These are phyloP conservation scores for Sitta europaea DNA, from an alignment of 2,113 vertebrate genomes.

Conservation along the genomic window DNA sequence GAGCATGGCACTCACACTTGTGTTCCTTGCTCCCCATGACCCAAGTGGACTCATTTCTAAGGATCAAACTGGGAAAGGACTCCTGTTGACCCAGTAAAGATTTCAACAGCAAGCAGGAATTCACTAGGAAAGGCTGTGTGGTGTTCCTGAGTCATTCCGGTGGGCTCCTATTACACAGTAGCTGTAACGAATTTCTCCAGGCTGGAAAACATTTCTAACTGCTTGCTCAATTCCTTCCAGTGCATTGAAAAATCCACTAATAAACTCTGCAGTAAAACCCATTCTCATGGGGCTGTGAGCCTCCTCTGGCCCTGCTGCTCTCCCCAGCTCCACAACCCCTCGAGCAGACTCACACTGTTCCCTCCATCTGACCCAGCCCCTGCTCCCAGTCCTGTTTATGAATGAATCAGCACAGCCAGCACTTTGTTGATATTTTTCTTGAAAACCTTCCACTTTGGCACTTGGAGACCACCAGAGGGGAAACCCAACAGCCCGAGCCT, in stretches of 20 bases:
- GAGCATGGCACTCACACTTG: fast-evolving
- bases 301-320: background rate
- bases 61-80: background rate
- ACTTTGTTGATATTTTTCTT: background rate
- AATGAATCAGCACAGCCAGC: background rate
- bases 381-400: background rate
- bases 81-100: background rate
- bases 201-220: conserved; percentile 28
- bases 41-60: background rate
- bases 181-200: conserved; percentile 18
- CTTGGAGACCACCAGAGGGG: fast-evolving
- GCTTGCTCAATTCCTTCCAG: conserved; percentile 50
- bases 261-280: conserved; percentile 14
- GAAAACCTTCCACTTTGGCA: background rate
- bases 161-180: background rate
- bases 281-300: background rate
- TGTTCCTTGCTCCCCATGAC: background rate
- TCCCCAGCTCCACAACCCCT: background rate
- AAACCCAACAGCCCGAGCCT: fast-evolving
- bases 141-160: conserved; percentile 15
- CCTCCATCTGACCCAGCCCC: background rate
- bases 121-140: background rate
- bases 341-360: fast-evolving
- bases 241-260: background rate
- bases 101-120: conserved; percentile 9